phyloP scores from a whole-genome alignment of 2,113 vertebrate species.

The Oncorhynchus keta region DNA sequence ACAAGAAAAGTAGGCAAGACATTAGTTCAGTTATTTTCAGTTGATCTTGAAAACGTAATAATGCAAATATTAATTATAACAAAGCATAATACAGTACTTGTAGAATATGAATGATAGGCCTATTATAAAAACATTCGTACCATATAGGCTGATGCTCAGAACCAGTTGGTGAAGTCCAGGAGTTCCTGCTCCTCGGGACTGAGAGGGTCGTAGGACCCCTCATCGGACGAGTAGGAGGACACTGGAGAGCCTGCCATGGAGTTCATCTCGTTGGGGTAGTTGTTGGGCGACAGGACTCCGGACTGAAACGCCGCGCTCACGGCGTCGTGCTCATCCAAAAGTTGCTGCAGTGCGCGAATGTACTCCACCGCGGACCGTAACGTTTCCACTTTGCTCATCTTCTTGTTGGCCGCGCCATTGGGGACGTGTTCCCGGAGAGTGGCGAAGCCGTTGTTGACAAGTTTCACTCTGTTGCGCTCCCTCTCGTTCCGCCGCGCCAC shows the following conservation, averaged over 20 bases:
- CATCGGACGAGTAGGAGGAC: slow-evolving; percentile 95
- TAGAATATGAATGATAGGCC: slow-evolving; percentile 6
- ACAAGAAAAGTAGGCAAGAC: not conserved
- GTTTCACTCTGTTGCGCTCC: slow-evolving; percentile 93
- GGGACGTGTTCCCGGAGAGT: slow-evolving; percentile 91
- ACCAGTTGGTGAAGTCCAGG: slow-evolving; percentile 97
- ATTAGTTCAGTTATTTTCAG: not conserved
- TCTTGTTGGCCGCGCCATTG: slow-evolving; percentile 90
- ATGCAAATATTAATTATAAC: not conserved
- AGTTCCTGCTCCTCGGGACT: slow-evolving; percentile 97
- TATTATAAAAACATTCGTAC: slow-evolving; percentile 42
- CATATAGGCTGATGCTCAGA: slow-evolving; percentile 75
- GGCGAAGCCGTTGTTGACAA: slow-evolving; percentile 97
- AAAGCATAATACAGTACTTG: not conserved
- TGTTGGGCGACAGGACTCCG: slow-evolving; percentile 88
- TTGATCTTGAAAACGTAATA: not conserved
- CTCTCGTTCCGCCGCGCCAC: slow-evolving; percentile 95
- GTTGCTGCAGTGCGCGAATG: slow-evolving; percentile 89
- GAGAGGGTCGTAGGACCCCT: slow-evolving; percentile 91
- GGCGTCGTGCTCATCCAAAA: slow-evolving; percentile 90
- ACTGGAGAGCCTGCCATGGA: slow-evolving; percentile 96
- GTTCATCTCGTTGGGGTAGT: slow-evolving; percentile 93
- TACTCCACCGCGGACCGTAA: slow-evolving; percentile 91
- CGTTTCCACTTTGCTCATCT: slow-evolving; percentile 94
- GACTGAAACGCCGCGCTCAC: slow-evolving; percentile 96